Conservation (phyloP, 2,888 invertebrate genomes). For the Hetaerina titia region DNA sequence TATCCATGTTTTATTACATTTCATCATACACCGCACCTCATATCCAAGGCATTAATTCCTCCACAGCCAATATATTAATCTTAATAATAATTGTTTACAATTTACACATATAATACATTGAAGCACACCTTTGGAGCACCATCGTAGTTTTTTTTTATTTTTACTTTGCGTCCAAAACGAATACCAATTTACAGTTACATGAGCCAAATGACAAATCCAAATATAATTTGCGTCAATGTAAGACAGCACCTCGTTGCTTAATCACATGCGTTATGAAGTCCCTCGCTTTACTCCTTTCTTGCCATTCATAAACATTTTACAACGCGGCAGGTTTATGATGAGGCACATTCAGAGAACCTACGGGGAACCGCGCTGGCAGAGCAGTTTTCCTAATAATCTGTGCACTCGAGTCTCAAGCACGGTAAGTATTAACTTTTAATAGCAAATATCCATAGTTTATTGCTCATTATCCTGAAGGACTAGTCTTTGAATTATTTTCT, state of each 20-base stretch:
- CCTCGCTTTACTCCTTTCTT: background rate
- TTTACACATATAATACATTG: slow-evolving; percentile 36
- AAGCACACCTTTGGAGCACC: slow-evolving; percentile 60
- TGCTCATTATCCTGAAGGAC: too few relatives aligned
- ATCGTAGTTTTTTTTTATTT: slow-evolving; percentile 43
- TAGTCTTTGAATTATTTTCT: too few relatives aligned
- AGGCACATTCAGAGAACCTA: background rate
- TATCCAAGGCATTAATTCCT: slow-evolving; percentile 44
- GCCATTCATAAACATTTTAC: background rate
- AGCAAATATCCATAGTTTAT: too few relatives aligned
- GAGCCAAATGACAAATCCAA: background rate
- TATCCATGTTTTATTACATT: slow-evolving; percentile 43
- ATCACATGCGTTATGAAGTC: background rate
- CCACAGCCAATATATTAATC: slow-evolving; percentile 54
- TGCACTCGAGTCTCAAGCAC: background rate
- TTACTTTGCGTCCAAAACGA: background rate
- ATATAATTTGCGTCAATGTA: slow-evolving; percentile 4
- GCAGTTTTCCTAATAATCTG: background rate
- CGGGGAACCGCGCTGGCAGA: background rate
- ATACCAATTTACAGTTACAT: background rate
- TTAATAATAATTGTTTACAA: slow-evolving; percentile 35
- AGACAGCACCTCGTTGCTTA: slow-evolving; percentile 42
- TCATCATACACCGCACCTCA: slow-evolving; percentile 50
- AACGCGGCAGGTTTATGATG: background rate
- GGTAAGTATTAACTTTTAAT: background rate